Percentiles rank a stretch among this genome's conserved stretches.
Evolutionary conservation across 2,113 vertebrate species (phyloP).

Genomic region (Mesitornis unicolor): DNA sequence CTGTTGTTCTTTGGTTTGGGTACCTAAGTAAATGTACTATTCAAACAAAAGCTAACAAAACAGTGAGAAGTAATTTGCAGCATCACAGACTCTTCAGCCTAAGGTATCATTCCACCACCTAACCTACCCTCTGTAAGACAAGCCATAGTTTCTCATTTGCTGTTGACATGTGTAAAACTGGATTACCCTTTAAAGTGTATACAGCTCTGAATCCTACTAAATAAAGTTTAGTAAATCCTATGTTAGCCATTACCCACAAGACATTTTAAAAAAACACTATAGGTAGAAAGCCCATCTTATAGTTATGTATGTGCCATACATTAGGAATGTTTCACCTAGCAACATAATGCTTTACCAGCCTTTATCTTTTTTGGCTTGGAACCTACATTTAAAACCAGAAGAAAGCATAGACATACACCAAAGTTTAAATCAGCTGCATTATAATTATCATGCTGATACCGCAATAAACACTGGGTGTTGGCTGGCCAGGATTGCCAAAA

Average conservation of each 20-base stretch:
- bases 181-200: not conserved
- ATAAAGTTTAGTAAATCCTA: not conserved
- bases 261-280: not conserved
- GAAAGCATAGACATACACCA: slow-evolving; percentile 36
- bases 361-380: slow-evolving; percentile 40
- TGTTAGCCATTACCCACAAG: not conserved
- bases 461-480: slow-evolving; percentile 62
- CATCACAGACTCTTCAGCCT: not conserved
- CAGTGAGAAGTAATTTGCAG: not conserved
- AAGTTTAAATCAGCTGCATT: slow-evolving; percentile 65
- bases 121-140: not conserved
- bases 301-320: not conserved
- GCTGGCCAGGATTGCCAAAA: slow-evolving; percentile 37
- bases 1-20: not conserved
- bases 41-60: not conserved
- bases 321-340: slow-evolving; percentile 30
- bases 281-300: not conserved
- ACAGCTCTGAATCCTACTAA: not conserved
- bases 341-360: slow-evolving; percentile 21
- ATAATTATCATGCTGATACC: slow-evolving; percentile 53
- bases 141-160: not conserved
- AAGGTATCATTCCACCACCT: not conserved
- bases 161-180: not conserved
- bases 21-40: not conserved
- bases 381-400: not conserved